A percentile compares a stretch with the other conserved stretches of the same genome.
Conservation (phyloP, 2,113 vertebrate genomes). For the Megatriorchis doriae region DNA sequence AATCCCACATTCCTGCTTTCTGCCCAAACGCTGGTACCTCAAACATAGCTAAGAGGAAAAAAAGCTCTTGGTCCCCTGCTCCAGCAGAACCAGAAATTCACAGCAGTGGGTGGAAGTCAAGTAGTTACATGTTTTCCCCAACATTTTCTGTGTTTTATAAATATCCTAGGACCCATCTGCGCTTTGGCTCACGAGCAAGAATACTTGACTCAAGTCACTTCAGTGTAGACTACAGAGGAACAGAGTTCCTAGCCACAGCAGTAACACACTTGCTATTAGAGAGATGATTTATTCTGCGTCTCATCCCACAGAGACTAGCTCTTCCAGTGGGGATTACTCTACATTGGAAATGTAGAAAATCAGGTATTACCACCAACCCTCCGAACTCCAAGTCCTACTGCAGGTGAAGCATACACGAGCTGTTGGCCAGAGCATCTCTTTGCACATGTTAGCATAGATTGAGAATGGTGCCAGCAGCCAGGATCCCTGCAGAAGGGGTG, state of each 20-base stretch:
- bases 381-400: not conserved
- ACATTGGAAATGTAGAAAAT: not conserved
- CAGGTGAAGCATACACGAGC: not conserved
- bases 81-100: not conserved
- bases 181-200: not conserved
- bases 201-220: not conserved
- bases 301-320: not conserved
- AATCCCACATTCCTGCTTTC: not conserved
- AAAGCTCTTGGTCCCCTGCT: not conserved
- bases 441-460: rapidly evolving
- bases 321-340: not conserved
- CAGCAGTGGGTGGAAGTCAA: not conserved
- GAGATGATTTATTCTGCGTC: not conserved
- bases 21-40: not conserved
- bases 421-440: not conserved
- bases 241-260: not conserved
- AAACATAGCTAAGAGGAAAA: not conserved
- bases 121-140: not conserved
- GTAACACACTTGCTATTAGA: not conserved
- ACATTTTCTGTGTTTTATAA: not conserved
- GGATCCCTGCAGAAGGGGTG: not conserved
- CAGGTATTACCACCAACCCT: not conserved
- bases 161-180: not conserved
- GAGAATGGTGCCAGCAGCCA: not conserved
- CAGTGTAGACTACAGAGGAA: not conserved